These are phyloP conservation scores for Hemicrepidius hirtus DNA, from an alignment of 2,888 invertebrate genomes.

Conservation along the genomic window DNA sequence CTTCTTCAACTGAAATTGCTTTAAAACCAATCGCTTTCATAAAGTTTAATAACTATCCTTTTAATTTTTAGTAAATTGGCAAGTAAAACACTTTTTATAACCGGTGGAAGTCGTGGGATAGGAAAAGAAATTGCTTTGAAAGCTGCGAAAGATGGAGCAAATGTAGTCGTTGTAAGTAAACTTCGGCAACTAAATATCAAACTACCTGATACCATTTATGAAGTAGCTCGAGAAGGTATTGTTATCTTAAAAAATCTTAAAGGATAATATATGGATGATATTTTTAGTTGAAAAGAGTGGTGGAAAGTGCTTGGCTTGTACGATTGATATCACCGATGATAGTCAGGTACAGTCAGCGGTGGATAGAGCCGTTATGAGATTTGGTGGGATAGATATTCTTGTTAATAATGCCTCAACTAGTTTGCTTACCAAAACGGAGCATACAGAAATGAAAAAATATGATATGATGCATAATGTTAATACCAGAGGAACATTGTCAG, in stretches of 20 bases:
- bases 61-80: slow-evolving; percentile 78
- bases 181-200: slow-evolving; percentile 95
- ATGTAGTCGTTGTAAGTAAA: slow-evolving; percentile 93
- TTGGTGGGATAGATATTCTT: slow-evolving; percentile 96
- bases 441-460: slow-evolving; percentile 96
- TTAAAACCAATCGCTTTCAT: too few species aligned
- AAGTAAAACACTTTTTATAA: slow-evolving; percentile 94
- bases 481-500: slow-evolving; percentile 94
- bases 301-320: slow-evolving; percentile 89
- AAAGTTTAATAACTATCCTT: too few species aligned
- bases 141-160: slow-evolving; percentile 93
- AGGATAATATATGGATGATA: neutral
- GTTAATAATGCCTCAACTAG: slow-evolving; percentile 99
- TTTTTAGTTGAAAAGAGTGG: slow-evolving; percentile 88
- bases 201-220: slow-evolving; percentile 93
- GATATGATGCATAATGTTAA: slow-evolving; percentile 98
- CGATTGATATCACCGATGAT: slow-evolving; percentile 92
- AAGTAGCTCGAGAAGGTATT: slow-evolving; percentile 92
- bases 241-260: too few species aligned
- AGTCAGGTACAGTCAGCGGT: slow-evolving; percentile 82
- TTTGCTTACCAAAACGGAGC: slow-evolving; percentile 84
- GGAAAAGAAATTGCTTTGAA: slow-evolving; percentile 96
- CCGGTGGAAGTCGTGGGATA: slow-evolving; percentile 97
- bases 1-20: too few species aligned
- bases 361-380: slow-evolving; percentile 86